Base-by-base conservation (phyloP, 1,140 invertebrate genomes). In the Drosophila parvula region DNA sequence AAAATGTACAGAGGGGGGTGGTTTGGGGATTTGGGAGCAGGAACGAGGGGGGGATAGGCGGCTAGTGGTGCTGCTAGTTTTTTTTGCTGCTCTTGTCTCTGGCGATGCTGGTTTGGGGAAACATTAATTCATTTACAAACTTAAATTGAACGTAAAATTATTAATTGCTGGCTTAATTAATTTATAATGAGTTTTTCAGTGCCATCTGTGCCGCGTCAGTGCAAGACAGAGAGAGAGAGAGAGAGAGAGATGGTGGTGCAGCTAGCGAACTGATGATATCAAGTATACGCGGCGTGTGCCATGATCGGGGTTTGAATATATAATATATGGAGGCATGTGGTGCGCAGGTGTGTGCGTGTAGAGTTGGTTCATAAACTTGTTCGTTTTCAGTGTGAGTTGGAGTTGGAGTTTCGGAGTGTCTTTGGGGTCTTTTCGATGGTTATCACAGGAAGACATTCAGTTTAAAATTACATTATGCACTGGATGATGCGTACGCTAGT, bases 391-490 rank as follows among this genome's bases (percentile, higher is more conserved):
- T 64, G n/a, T 56, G 28, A 32, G 9, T 36, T 61, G 40, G n/a
- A 43, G n/a, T 38, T 53, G 10, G 45, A 43, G 69, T 50, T 67
- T 67, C 9, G 16, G n/a, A 56, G 40, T 80, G 47, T 74, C 53
- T 65, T 34, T 67, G 74, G 68, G 63, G 44, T 73, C 70, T 55
- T 79, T 68, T 85, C 70, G 16, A 74, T 79, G 73, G 58, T 86
- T 84, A 89, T 89, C 68, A 88, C 84, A 88, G 73, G 67, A 79
- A 73, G 69, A 88, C 84, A 88, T 84, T 88, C 80, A 80, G 68
- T 88, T 82, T 70, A 84, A 88, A 80, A 84, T 89, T 88, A 88
- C 84, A 88, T 89, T 88, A 88, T 88, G 84, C 84, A 84, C 69
- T 88, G 84, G 74, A 88, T 88, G 83, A 88, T 88, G 83, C 84